Conservation (phyloP, 1,140 invertebrate genomes). For the Anastrepha obliqua region DNA sequence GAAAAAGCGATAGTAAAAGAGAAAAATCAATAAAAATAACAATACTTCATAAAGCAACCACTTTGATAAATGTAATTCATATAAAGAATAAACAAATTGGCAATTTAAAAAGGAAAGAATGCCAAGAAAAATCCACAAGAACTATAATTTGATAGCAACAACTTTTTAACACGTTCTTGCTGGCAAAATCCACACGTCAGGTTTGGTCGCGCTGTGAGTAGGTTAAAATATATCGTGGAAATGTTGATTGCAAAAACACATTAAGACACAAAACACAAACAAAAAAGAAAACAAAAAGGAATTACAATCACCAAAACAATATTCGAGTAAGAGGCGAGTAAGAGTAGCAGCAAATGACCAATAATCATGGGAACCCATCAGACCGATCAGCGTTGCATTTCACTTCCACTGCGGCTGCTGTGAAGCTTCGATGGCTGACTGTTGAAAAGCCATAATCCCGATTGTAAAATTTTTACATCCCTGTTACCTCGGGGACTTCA, state of each 20-base stretch:
- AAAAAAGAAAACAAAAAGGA: background rate
- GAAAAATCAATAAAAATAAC: too few relatives aligned
- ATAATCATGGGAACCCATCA: constrained; percentile 51
- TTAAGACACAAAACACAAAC: background rate
- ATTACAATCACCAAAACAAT: background rate
- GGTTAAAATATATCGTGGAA: constrained; percentile 37
- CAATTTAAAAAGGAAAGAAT: background rate
- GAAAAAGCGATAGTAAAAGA: background rate
- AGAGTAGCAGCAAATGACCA: constrained; percentile 49
- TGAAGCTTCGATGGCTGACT: background rate
- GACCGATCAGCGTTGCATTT: constrained; percentile 9
- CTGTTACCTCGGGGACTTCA: constrained; percentile 32
- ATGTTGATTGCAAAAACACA: background rate
- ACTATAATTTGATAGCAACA: constrained; percentile 18
- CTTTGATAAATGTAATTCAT: background rate
- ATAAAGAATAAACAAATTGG: background rate
- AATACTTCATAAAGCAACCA: too few relatives aligned
- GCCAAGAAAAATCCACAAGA: background rate
- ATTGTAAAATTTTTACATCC: constrained; percentile 36
- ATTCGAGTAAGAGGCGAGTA: constrained; percentile 27
- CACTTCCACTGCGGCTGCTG: background rate
- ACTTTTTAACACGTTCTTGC: background rate
- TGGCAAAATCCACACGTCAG: constrained; percentile 8
- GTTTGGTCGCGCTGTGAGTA: constrained; percentile 7
- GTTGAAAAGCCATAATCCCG: constrained; percentile 34